phyloP scores from a whole-genome alignment of 2,797 vertebrate genomes.

The Pseudotriccus pelzelni region DNA sequence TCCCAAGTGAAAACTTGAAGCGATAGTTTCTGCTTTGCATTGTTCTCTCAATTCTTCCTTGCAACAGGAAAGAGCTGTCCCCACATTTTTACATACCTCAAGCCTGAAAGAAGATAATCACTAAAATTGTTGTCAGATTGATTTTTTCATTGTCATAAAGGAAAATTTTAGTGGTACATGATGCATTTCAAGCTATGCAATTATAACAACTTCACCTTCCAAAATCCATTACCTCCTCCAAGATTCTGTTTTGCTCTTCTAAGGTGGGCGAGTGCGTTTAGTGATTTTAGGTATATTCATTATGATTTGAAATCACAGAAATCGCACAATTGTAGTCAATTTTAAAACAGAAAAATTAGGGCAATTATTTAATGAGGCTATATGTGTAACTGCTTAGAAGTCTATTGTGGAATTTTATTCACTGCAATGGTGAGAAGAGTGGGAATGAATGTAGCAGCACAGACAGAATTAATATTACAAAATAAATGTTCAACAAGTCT shows the following conservation, averaged over 20 bases:
- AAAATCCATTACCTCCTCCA: background rate
- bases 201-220: background rate
- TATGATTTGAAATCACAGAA: background rate
- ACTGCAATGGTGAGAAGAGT: background rate
- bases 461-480: conserved; percentile 1
- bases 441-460: background rate
- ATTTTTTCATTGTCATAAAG: background rate
- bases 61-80: background rate
- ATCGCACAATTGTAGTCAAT: background rate
- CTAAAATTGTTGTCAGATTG: background rate
- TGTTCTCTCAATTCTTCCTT: background rate
- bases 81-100: background rate
- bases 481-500: conserved; percentile 36
- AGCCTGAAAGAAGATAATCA: background rate
- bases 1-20: background rate
- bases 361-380: background rate
- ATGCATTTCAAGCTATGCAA: background rate
- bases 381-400: background rate
- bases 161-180: background rate
- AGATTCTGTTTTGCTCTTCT: background rate
- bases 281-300: background rate
- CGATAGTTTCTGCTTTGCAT: background rate
- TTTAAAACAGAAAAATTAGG: background rate
- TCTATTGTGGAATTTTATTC: background rate
- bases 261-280: background rate